phyloP scores from a whole-genome alignment of 1,140 invertebrate genomes.

The Papilio xuthus region DNA sequence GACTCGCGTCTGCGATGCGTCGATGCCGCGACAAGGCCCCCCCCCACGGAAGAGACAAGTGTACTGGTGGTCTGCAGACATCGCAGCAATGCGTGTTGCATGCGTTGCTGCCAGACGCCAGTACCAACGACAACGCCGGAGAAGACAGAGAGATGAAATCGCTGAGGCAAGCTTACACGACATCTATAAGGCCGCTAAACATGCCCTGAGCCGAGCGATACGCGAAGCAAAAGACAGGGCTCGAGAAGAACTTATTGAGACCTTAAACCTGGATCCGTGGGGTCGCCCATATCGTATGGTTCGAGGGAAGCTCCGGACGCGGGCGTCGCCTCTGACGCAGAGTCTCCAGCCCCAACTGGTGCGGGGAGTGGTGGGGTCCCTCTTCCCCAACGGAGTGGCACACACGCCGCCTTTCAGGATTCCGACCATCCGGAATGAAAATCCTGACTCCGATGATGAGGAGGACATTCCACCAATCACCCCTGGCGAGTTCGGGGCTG shows the following conservation, averaged over 20 bases:
- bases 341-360: constrained; percentile 35
- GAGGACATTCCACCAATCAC: not conserved
- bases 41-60: constrained; percentile 4
- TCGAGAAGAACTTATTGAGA: not conserved
- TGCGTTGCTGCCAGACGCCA: not conserved
- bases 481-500: not conserved
- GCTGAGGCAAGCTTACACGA: not conserved
- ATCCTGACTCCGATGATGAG: not conserved
- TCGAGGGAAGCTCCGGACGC: constrained; percentile 18
- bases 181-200: constrained; percentile 2
- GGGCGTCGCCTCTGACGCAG: constrained; percentile 32
- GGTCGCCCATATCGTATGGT: no score
- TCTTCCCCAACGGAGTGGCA: constrained; percentile 27
- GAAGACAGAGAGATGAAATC: not conserved
- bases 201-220: not conserved
- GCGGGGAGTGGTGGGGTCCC: not conserved
- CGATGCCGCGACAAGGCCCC: constrained; percentile 29
- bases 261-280: not conserved
- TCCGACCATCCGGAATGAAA: not conserved
- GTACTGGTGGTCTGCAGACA: constrained; percentile 40
- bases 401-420: not conserved
- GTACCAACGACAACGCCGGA: constrained; percentile 21
- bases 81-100: constrained; percentile 21
- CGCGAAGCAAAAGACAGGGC: not conserved
- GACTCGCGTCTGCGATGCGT: constrained; percentile 37